Percentiles rank a stretch among this genome's conserved stretches.
Evolutionary conservation across 2,888 invertebrate genomes (phyloP).

Genomic region (Papilio gigon): DNA sequence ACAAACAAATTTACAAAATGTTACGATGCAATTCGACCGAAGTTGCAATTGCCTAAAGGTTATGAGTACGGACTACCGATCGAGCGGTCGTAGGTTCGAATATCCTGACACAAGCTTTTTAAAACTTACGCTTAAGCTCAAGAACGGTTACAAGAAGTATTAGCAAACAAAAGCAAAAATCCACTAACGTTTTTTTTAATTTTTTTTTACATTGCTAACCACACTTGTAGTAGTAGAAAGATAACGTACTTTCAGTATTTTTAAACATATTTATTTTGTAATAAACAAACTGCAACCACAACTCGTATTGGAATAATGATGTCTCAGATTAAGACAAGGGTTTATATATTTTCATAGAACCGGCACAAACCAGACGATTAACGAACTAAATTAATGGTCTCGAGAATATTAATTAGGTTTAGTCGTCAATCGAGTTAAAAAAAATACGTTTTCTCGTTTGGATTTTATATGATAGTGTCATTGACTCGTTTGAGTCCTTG

Average conservation of each 20-base stretch:
- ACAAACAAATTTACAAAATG: no score
- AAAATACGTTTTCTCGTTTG: constrained; percentile 41
- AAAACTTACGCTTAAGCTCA: no score
- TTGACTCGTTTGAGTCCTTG: constrained; percentile 66
- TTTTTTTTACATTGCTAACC: no score
- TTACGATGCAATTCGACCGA: no score
- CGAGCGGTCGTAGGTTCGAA: no score
- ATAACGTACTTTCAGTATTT: background rate
- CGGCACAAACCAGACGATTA: constrained; percentile 25
- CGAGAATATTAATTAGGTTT: constrained; percentile 38
- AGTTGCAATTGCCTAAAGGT: no score
- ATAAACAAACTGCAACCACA: background rate
- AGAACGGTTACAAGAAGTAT: no score
- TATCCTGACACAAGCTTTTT: no score
- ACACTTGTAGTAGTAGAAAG: background rate
- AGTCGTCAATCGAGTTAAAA: constrained; percentile 37
- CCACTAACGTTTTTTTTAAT: no score
- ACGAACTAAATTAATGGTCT: constrained; percentile 28
- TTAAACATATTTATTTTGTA: background rate
- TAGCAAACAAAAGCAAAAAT: no score
- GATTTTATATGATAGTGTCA: constrained; percentile 59
- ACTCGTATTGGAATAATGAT: background rate
- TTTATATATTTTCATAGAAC: constrained; percentile 4
- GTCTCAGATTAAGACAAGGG: constrained; percentile 7
- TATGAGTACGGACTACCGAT: no score